A percentile compares a stretch with the other conserved stretches of the same genome.
phyloP scores from a whole-genome alignment of 2,113 vertebrate genomes.

The Saguinus imperator region DNA sequence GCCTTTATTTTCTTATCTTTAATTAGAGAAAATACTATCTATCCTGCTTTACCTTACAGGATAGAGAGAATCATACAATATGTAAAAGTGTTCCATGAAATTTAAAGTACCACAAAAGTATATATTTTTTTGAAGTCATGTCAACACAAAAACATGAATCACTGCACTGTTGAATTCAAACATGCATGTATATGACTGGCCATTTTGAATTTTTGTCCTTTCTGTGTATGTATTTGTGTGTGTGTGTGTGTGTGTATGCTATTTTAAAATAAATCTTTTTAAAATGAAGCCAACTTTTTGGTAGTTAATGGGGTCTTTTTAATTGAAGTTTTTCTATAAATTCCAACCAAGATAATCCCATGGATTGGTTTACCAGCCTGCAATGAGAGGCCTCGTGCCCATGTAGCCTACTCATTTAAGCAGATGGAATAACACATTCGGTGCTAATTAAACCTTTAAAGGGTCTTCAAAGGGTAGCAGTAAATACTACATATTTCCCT shows the following conservation, averaged over 20 bases:
- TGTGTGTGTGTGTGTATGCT: not conserved
- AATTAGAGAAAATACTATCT: conserved; percentile 41
- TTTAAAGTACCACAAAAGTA: not conserved
- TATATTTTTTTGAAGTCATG: not conserved
- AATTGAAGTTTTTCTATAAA: not conserved
- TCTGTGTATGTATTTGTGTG: not conserved
- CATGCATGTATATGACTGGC: conserved; percentile 18
- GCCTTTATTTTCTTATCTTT: conserved; percentile 36
- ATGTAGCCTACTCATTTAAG: conserved; percentile 48
- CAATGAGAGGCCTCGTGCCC: conserved; percentile 26
- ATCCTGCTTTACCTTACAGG: not conserved
- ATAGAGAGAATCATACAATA: not conserved
- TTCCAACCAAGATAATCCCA: not conserved
- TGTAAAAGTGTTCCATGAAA: conserved; percentile 29
- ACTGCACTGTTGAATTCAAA: not conserved
- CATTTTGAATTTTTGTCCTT: not conserved
- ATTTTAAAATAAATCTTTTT: not conserved
- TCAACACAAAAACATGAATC: not conserved
- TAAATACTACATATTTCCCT: conserved; percentile 68
- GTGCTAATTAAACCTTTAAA: conserved; percentile 71
- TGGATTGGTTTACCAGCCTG: not conserved
- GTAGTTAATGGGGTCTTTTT: not conserved
- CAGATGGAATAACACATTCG: conserved; percentile 68
- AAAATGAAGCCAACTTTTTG: conserved; percentile 5
- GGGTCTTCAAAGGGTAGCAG: conserved; percentile 64